Evolutionary conservation across 92 coral and sea anemone species (phyloP).

Genomic region (Paramuricea clavata): DNA sequence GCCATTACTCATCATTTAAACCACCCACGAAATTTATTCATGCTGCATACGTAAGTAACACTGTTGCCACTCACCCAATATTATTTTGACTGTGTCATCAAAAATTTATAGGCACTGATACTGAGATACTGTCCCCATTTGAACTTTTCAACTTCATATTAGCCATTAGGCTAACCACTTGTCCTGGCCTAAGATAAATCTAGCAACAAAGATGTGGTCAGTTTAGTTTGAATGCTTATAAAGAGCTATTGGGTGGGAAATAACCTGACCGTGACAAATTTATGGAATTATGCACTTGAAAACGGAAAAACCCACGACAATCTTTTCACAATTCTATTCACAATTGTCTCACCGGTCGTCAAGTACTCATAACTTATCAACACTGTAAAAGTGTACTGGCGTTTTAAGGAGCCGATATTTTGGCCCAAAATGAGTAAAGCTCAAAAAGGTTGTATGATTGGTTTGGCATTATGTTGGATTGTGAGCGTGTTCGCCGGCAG

Average conservation of each 20-base stretch:
- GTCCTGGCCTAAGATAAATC: not conserved
- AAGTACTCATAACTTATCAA: not conserved
- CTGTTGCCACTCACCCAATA: too few relatives aligned
- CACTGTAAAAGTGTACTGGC: not conserved
- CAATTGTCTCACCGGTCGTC: not conserved
- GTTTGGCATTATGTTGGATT: not conserved
- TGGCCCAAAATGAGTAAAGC: not conserved
- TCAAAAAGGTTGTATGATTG: not conserved
- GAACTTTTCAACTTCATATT: not conserved
- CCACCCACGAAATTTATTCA: not conserved
- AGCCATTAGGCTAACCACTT: not conserved
- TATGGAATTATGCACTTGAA: not conserved
- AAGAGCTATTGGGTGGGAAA: not conserved
- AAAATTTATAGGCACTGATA: too few relatives aligned
- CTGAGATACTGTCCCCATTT: too few relatives aligned
- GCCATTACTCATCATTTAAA: not conserved
- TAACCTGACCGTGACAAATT: not conserved
- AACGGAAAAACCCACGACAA: not conserved
- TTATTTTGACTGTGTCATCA: too few relatives aligned
- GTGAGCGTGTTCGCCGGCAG: not conserved
- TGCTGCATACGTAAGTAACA: too few relatives aligned
- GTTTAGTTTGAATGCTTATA: too few relatives aligned
- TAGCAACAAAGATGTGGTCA: too few relatives aligned
- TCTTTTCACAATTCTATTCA: conserved; percentile 3
- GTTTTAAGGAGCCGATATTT: not conserved